phyloP scores from a whole-genome alignment of 2,888 invertebrate genomes.

The Autographa gamma region DNA sequence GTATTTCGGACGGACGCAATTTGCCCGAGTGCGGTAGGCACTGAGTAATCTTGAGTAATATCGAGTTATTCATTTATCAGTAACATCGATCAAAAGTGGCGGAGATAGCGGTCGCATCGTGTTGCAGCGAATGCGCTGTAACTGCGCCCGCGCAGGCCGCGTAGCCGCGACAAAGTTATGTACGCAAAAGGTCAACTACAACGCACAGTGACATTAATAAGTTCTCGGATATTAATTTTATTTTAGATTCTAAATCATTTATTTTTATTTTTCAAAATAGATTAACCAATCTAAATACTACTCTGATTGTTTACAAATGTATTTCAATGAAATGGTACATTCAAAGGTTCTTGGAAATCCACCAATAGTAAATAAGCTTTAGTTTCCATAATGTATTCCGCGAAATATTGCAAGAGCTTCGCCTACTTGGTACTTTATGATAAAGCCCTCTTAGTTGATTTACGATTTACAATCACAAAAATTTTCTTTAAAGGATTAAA shows the following conservation, averaged over 20 bases:
- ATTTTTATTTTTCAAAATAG: too few species aligned
- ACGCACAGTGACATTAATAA: not conserved
- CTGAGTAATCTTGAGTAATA: conserved; percentile 11
- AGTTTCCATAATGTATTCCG: too few species aligned
- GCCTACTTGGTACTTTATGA: too few species aligned
- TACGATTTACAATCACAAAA: not conserved
- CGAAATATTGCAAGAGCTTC: too few species aligned
- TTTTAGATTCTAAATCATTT: not conserved
- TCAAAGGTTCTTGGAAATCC: too few species aligned
- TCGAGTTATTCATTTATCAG: conserved; percentile 38
- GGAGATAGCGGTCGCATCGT: conserved; percentile 48
- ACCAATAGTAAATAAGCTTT: too few species aligned
- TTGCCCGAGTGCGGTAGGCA: conserved; percentile 1
- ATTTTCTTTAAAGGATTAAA: not conserved
- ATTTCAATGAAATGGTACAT: too few species aligned
- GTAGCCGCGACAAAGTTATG: conserved; percentile 54
- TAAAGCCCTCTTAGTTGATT: too few species aligned
- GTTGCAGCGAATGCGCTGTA: conserved; percentile 57
- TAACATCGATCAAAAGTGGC: conserved; percentile 48
- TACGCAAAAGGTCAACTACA: conserved; percentile 33
- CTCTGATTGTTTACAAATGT: too few species aligned
- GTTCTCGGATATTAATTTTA: not conserved
- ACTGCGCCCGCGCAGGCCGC: conserved; percentile 53
- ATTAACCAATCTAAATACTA: too few species aligned
- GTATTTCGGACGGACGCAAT: conserved; percentile 37